Percentiles rank a stretch among this genome's conserved stretches.
These are phyloP conservation scores for Pseudoips prasinana DNA, from an alignment of 2,888 invertebrate genomes.

Conservation along the genomic window DNA sequence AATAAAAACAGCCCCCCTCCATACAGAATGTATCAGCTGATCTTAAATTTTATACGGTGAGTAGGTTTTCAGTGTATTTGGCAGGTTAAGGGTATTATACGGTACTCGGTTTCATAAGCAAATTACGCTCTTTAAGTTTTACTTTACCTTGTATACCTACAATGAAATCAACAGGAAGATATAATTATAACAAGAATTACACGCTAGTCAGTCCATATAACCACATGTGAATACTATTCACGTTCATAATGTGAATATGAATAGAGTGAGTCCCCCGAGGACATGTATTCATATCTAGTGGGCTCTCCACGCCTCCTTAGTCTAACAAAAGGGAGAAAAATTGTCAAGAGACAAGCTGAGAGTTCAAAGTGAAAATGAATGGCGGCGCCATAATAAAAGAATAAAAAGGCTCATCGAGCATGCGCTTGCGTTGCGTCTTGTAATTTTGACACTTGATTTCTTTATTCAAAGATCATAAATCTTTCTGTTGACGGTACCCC, in stretches of 20 bases:
- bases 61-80: too few relatives aligned
- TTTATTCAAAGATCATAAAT: constrained; percentile 61
- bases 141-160: too few relatives aligned
- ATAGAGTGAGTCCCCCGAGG: constrained; percentile 38
- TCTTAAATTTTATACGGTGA: too few relatives aligned
- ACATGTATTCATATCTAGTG: constrained; percentile 53
- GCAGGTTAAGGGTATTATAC: too few relatives aligned
- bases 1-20: too few relatives aligned
- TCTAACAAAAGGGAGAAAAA: constrained; percentile 60
- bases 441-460: constrained; percentile 72
- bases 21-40: too few relatives aligned
- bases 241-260: constrained; percentile 31
- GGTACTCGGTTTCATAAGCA: too few relatives aligned
- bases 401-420: constrained; percentile 42
- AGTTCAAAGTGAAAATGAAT: constrained; percentile 64
- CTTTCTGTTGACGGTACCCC: constrained; percentile 34
- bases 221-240: constrained; percentile 4
- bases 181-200: too few relatives aligned
- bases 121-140: too few relatives aligned
- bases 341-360: constrained; percentile 53
- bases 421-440: constrained; percentile 45
- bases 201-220: too few relatives aligned
- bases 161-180: too few relatives aligned
- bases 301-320: constrained; percentile 46
- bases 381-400: constrained; percentile 40